A percentile compares a stretch with the other conserved stretches of the same genome.
These are phyloP conservation scores for Ceratina japonica DNA, from an alignment of 1,140 invertebrate genomes.

Conservation along the genomic window DNA sequence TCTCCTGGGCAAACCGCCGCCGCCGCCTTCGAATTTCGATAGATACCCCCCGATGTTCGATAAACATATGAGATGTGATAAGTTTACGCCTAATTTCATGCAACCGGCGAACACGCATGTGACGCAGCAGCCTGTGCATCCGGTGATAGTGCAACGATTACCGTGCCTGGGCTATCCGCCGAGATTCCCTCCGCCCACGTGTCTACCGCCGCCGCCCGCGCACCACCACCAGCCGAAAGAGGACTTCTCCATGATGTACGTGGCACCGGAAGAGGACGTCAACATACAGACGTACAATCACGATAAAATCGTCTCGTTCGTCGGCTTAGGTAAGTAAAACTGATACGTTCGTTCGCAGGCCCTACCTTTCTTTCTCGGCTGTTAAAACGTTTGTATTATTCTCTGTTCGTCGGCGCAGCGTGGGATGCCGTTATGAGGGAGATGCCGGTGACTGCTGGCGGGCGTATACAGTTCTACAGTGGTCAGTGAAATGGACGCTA, in stretches of 20 bases:
- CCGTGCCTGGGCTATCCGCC: conserved; percentile 64
- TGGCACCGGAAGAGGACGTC: conserved; percentile 78
- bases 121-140: conserved; percentile 61
- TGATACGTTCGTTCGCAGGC: no score
- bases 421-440: conserved; percentile 76
- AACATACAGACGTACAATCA: conserved; percentile 79
- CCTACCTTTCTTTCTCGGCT: no score
- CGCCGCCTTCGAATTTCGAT: conserved; percentile 63
- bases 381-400: no score
- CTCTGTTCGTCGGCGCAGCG: conserved; percentile 61
- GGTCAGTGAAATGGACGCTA: conserved; percentile 72
- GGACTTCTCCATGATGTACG: conserved; percentile 76
- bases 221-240: conserved; percentile 70
- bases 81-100: conserved; percentile 69
- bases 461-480: conserved; percentile 76
- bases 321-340: conserved; percentile 80
- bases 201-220: conserved; percentile 52
- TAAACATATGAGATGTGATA: conserved; percentile 70
- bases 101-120: conserved; percentile 57
- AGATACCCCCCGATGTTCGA: conserved; percentile 64
- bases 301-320: conserved; percentile 84
- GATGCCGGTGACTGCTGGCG: conserved; percentile 69
- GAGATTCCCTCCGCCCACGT: conserved; percentile 63
- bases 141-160: conserved; percentile 66
- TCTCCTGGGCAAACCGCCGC: conserved; percentile 63